These are phyloP conservation scores for Caenorhabditis japonica DNA, from an alignment of 2,888 invertebrate genomes.

Conservation along the genomic window DNA sequence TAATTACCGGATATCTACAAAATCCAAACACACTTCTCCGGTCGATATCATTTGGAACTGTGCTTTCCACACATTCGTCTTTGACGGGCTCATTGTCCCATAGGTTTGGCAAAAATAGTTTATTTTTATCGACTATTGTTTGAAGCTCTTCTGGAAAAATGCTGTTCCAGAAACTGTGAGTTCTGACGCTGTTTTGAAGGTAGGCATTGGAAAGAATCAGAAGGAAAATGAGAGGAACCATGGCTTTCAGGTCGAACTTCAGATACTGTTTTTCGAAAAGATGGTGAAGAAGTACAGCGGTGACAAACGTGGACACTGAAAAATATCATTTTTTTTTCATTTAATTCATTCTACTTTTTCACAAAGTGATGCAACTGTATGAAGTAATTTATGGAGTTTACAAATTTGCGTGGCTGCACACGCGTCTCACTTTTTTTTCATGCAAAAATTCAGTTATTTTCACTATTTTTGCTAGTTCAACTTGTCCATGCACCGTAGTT, in stretches of 20 bases:
- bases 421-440: too few relatives aligned
- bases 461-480: too few relatives aligned
- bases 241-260: constrained; percentile 8
- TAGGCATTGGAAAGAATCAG: constrained; percentile 17
- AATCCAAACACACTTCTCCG: constrained; percentile 8
- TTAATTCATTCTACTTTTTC: too few relatives aligned
- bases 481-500: too few relatives aligned
- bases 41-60: constrained; percentile 7
- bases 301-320: constrained; percentile 15
- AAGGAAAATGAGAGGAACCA: constrained; percentile 11
- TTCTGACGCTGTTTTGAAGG: constrained; percentile 25
- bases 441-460: too few relatives aligned
- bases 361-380: too few relatives aligned
- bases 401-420: too few relatives aligned
- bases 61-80: constrained; percentile 19
- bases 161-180: constrained; percentile 27
- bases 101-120: constrained; percentile 5
- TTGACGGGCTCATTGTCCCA: constrained; percentile 6
- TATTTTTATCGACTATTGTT: constrained; percentile 18
- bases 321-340: too few relatives aligned
- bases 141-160: constrained; percentile 5
- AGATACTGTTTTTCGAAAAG: constrained; percentile 27
- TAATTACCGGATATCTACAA: constrained; percentile 10
- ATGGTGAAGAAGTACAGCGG: constrained; percentile 25
- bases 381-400: too few relatives aligned